A percentile compares a stretch with the other conserved stretches of the same genome.
Evolutionary conservation across 2,797 vertebrate genomes (phyloP).

Genomic region (Sciaenops ocellatus): DNA sequence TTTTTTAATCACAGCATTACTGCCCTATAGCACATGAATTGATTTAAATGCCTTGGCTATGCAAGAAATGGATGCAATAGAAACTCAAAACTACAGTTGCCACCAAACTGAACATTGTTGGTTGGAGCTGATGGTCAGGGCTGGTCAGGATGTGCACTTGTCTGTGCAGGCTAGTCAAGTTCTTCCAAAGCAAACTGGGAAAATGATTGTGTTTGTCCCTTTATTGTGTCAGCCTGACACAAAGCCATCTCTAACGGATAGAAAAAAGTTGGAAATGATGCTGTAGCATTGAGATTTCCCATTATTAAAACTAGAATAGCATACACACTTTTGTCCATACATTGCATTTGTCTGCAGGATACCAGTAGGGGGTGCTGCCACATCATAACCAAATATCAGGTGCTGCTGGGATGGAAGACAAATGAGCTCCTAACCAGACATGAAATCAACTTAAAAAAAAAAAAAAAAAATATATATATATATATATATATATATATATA

Average conservation of each 20-base stretch:
- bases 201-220: neutral
- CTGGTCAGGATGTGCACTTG: too few species aligned
- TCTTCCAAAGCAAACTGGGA: neutral
- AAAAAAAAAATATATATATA: neutral
- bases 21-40: neutral
- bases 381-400: conserved; percentile 27
- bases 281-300: neutral
- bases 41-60: neutral
- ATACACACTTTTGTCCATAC: neutral
- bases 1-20: neutral
- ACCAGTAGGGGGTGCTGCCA: conserved; percentile 42
- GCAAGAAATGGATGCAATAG: neutral
- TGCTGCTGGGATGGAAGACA: neutral
- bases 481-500: too few species aligned
- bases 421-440: neutral
- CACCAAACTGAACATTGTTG: too few species aligned
- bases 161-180: neutral
- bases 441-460: neutral
- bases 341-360: neutral
- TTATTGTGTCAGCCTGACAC: neutral
- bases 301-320: neutral
- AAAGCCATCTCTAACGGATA: too few species aligned
- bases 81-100: neutral
- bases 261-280: too few species aligned
- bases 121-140: neutral